Conservation (phyloP, 1,140 invertebrate species). For the Calephelis nemesis region DNA sequence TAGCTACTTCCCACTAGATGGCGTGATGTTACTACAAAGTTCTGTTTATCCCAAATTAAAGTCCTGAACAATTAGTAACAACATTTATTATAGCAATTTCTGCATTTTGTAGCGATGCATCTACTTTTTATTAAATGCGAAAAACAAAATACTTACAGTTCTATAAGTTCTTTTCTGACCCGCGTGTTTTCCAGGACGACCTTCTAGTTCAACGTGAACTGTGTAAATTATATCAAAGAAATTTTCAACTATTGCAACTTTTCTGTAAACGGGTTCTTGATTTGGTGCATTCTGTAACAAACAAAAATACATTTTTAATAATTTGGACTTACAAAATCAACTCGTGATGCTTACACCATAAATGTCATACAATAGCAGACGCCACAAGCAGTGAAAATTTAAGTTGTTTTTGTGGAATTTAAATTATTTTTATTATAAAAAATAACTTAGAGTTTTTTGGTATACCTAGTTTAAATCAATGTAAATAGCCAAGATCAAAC, state of each 20-base stretch:
- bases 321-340: too few relatives aligned
- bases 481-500: too few relatives aligned
- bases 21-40: not conserved
- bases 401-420: too few relatives aligned
- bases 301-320: not conserved
- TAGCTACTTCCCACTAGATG: slow-evolving; percentile 10
- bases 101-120: not conserved
- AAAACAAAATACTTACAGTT: slow-evolving; percentile 86
- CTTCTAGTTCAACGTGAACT: slow-evolving; percentile 95
- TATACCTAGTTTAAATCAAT: too few relatives aligned
- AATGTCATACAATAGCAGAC: slow-evolving; percentile 35
- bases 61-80: not conserved
- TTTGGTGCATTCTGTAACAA: slow-evolving; percentile 79
- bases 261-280: slow-evolving; percentile 87
- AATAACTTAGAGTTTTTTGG: too few relatives aligned
- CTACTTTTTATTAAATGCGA: not conserved
- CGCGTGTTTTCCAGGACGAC: slow-evolving; percentile 94
- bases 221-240: slow-evolving; percentile 98
- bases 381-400: not conserved
- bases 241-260: slow-evolving; percentile 96
- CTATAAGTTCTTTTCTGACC: slow-evolving; percentile 97
- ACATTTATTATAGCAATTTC: not conserved
- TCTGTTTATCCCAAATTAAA: not conserved
- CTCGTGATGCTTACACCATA: too few relatives aligned
- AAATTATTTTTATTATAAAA: too few relatives aligned